Conservation (phyloP, 2,888 invertebrate species). For the Phoenoteleia sp. region DNA sequence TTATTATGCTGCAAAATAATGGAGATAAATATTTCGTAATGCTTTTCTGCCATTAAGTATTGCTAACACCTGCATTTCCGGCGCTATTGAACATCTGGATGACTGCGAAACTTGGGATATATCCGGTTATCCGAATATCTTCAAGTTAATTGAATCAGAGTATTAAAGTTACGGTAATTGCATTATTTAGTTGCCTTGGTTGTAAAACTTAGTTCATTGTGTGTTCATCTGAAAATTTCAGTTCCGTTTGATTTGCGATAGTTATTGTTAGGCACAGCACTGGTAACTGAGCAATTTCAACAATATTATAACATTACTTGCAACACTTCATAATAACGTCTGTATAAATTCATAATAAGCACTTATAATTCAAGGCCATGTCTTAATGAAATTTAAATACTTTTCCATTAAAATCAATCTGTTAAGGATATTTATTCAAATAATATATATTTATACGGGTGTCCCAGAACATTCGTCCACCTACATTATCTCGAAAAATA, state of each 20-base stretch:
- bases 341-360: too few relatives aligned
- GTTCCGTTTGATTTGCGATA: slow-evolving; percentile 31
- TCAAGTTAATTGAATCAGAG: slow-evolving; percentile 41
- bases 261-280: slow-evolving; percentile 17
- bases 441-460: too few relatives aligned
- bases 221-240: slow-evolving; percentile 35
- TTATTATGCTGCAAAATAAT: too few relatives aligned
- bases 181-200: slow-evolving; percentile 35
- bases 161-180: slow-evolving; percentile 22
- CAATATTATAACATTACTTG: neutral
- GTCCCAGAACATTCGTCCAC: too few relatives aligned
- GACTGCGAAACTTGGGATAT: slow-evolving; percentile 36
- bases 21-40: too few relatives aligned
- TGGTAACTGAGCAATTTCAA: neutral
- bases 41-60: neutral
- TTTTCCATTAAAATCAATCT: too few relatives aligned
- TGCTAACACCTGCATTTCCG: slow-evolving; percentile 14
- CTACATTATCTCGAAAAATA: too few relatives aligned
- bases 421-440: too few relatives aligned
- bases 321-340: too few relatives aligned
- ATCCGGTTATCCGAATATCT: slow-evolving; percentile 47
- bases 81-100: slow-evolving; percentile 24
- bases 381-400: too few relatives aligned
- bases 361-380: too few relatives aligned
- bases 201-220: slow-evolving; percentile 44